A percentile compares a stretch with the other conserved stretches of the same genome.
Evolutionary conservation across 2,888 invertebrate genomes (phyloP).

Genomic region (Synanthedon tipuliformis): DNA sequence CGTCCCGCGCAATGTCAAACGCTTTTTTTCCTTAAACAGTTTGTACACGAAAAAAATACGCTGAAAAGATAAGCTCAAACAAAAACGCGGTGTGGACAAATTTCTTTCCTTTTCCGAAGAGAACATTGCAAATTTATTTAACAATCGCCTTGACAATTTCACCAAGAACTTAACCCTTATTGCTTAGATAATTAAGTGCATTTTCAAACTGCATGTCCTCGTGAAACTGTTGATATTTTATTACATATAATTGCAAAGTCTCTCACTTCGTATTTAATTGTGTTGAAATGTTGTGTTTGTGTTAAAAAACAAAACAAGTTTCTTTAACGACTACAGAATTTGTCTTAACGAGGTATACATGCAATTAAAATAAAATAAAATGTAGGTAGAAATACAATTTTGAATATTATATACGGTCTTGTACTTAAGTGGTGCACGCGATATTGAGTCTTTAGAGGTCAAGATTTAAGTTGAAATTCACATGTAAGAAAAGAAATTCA

Average conservation of each 20-base stretch:
- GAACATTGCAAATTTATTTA: not conserved
- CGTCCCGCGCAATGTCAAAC: constrained; percentile 54
- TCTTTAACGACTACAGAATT: constrained; percentile 5
- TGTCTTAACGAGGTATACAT: not conserved
- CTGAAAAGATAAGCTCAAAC: constrained; percentile 12
- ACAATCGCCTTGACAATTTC: not conserved
- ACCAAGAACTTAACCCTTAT: too few relatives aligned
- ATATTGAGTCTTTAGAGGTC: too few relatives aligned
- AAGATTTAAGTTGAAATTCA: too few relatives aligned
- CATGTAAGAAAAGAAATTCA: too few relatives aligned
- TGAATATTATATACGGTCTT: too few relatives aligned
- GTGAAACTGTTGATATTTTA: constrained; percentile 4
- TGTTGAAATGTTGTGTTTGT: constrained; percentile 56
- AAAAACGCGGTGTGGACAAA: constrained; percentile 42
- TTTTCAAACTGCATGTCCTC: too few relatives aligned
- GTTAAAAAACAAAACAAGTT: constrained; percentile 32
- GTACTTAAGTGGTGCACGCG: too few relatives aligned
- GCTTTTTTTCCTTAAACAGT: constrained; percentile 49
- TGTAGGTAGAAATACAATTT: too few relatives aligned
- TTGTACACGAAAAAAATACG: constrained; percentile 32
- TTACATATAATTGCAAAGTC: constrained; percentile 12
- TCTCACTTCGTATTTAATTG: constrained; percentile 55
- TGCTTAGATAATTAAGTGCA: too few relatives aligned
- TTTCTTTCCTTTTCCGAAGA: constrained; percentile 51
- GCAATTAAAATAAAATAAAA: not conserved